Evolutionary conservation across 2,797 vertebrate species (phyloP).

Genomic region (Delichon dasypus): DNA sequence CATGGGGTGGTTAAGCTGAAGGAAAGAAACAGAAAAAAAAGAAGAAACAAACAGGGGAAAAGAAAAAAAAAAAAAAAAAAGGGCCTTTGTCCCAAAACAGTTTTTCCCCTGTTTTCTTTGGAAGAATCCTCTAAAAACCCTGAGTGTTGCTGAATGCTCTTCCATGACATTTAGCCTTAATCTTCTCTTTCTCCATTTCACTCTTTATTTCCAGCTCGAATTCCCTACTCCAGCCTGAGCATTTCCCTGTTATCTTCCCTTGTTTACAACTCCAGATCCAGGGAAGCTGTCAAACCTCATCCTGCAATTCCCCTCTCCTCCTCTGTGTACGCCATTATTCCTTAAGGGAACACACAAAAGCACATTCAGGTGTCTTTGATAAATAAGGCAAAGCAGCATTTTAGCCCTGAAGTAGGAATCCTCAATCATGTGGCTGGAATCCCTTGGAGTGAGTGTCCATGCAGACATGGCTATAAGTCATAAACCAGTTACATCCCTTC

Average conservation of each 20-base stretch:
- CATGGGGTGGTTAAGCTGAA: neutral
- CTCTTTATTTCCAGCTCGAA: neutral
- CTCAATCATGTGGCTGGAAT: neutral
- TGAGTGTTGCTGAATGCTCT: neutral
- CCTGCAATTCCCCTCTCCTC: neutral
- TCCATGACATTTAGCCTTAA: conserved; percentile 15
- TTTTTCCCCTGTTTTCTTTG: neutral
- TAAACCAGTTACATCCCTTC: neutral
- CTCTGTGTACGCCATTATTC: neutral
- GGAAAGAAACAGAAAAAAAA: neutral
- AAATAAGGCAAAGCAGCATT: neutral
- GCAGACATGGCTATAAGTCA: neutral
- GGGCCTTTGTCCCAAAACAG: neutral
- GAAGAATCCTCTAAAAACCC: neutral
- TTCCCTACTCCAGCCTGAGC: neutral
- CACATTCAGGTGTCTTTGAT: neutral
- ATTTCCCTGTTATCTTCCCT: neutral
- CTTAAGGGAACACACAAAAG: neutral
- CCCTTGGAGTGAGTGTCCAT: neutral
- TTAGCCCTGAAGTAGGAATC: neutral
- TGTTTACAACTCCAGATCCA: neutral
- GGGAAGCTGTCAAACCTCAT: neutral
- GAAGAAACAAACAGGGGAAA: neutral
- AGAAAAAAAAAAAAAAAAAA: neutral
- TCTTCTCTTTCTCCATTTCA: conserved; percentile 16